A percentile compares a stretch with the other conserved stretches of the same genome.
Conservation (phyloP, 2,797 vertebrate genomes). For the Macrochelys suwanniensis region DNA sequence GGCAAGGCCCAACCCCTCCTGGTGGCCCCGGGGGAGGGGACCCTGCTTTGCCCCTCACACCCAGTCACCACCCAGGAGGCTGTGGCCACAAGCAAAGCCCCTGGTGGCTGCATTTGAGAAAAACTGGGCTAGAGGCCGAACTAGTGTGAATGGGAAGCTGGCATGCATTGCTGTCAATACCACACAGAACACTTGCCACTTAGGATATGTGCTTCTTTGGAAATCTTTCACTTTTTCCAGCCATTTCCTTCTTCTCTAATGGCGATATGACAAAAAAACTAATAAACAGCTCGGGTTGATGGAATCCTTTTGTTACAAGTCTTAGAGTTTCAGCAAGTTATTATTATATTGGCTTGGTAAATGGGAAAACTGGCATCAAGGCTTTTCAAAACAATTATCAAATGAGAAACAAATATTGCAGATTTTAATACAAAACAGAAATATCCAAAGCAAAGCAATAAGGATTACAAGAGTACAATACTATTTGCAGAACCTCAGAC, state of each 20-base stretch:
- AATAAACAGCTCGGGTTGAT: neutral
- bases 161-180: neutral
- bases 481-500: neutral
- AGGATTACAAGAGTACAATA: neutral
- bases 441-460: neutral
- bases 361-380: neutral
- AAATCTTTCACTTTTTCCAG: neutral
- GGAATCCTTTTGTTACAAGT: rapidly evolving
- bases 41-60: no score
- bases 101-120: no score
- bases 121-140: neutral
- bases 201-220: rapidly evolving
- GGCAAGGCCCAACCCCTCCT: no score
- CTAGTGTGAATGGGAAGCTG: rapidly evolving
- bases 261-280: neutral
- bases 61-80: no score
- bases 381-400: neutral
- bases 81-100: no score
- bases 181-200: rapidly evolving
- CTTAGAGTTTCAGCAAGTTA: neutral
- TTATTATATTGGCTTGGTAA: neutral
- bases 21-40: no score
- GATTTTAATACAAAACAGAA: neutral
- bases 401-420: neutral
- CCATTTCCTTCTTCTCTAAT: neutral